Base-by-base conservation (phyloP, 2,888 invertebrate genomes). In the Athalia cordata region DNA sequence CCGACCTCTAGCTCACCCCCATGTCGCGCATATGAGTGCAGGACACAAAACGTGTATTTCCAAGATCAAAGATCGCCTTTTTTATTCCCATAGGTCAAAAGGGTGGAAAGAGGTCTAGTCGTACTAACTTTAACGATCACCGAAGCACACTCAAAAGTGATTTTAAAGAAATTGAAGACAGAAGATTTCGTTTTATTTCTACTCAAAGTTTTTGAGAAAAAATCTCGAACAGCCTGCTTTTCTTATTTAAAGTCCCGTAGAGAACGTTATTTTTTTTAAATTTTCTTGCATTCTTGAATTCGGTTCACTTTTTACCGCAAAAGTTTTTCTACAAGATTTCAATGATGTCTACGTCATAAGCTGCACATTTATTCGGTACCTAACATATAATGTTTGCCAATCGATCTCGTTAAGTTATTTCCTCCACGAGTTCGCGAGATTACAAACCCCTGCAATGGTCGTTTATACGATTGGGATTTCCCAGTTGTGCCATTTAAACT, bases 401-500 rank as follows among this genome's bases (percentile, higher is more conserved):
- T 66, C 49, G 15, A 49, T 66, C 66, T 66, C 66, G 66, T 66
- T 66, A 29, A 52, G 67, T 68, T 50, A 52, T 52, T 3, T 68
- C 29, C 29, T 55, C 67, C 6, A 8, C 49, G 52, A 52, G 29
- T 55, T 50, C 55, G n/a, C 50, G 55, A 50, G 52, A 68, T 68
- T 68, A 68, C 50, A 49, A 52, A 68, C 52, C 13, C 67, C 9
- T 29, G 29, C 29, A 29, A 13, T 52, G 15, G 50, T 52, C 29
- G 50, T 68, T 52, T 13, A 11, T 68, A 68, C 50, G 67, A 68
- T 68, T 15, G 67, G 52, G 52, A 68, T 68, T 68, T 68, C 67
- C 52, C 67, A 52, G 67, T 68, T 11, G 67, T 52, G 11, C 52
- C 52, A 52, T 68, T 68, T 52, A 50, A 68, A 68, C 55, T 52